Base-by-base conservation (phyloP, 1,140 invertebrate genomes). In the Colletes latitarsis region DNA sequence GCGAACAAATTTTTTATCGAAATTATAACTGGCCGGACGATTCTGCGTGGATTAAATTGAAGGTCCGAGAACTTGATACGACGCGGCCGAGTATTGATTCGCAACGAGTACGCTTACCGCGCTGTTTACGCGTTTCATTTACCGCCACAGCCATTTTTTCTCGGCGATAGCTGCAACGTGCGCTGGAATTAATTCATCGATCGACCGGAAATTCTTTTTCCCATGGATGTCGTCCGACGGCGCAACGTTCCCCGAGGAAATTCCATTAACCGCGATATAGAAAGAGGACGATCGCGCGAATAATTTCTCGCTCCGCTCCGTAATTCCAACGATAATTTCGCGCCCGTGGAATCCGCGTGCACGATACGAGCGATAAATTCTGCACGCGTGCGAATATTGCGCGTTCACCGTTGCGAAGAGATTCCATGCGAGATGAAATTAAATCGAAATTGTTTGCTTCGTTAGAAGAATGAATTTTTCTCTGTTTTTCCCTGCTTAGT, bases 61-160 rank as follows among this genome's bases (percentile, higher is more conserved):
- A 30, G 30, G 30, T 30, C 30, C 30, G 30, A 30, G 30, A 30
- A 30, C 30, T 30, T 30, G 30, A 30, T 30, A 30, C 30, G 30
- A 30, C 30, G 30, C 30, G 30, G 30, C 30, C 30, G 30, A 30
- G 30, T 30, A 30, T 30, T 30, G 30, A 30, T 30, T 30, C 0
- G 30, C 30, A 30, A 30, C 30, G 30, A 30, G 30, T 30, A 30
- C 30, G 30, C 30, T 30, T 46, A 46, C 9, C 60, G 52, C 41
- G 63, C 69, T 82, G 66, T 84, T 84, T 83, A 67, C 53, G 21
- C 73, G 68, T 78, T 72, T 55, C 70, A 84, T 83, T 84, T 49
- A 55, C 39, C 66, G 68, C 52, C 39, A 49, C 63, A 46, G 57
- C 55, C 67, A 64, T 83, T 46, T 49, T 82, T 77, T 69, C 43